Evolutionary conservation across 2,797 vertebrate genomes (phyloP).

Genomic region (Amblyraja radiata): DNA sequence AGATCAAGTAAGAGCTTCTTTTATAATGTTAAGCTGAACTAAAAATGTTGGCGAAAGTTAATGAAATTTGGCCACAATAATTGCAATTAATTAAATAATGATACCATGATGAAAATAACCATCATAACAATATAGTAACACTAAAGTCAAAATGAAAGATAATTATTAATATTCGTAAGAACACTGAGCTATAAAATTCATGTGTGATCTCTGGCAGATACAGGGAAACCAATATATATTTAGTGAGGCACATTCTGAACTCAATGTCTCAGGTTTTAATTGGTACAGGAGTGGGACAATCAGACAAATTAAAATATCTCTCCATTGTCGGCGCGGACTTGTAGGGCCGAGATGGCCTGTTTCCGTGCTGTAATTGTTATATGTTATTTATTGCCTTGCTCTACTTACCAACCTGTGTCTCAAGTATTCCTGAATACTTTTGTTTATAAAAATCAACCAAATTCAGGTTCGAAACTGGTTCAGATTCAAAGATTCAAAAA

Average conservation of each 20-base stretch:
- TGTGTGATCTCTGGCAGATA: not conserved
- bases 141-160: not conserved
- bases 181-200: not conserved
- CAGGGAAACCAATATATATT: not conserved
- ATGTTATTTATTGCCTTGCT: too few species aligned
- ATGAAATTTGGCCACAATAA: not conserved
- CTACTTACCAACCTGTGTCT: too few species aligned
- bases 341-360: too few species aligned
- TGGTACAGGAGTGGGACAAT: too few species aligned
- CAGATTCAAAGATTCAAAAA: too few species aligned
- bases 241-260: not conserved
- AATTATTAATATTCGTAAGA: not conserved
- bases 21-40: not conserved
- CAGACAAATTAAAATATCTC: too few species aligned
- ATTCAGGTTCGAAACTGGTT: too few species aligned
- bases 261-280: not conserved
- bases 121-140: not conserved
- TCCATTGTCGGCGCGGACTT: too few species aligned
- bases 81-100: not conserved
- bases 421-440: too few species aligned
- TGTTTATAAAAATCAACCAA: too few species aligned
- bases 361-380: too few species aligned
- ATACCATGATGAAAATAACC: not conserved
- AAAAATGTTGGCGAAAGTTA: not conserved
- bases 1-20: not conserved